Base-by-base conservation (phyloP, 2,113 vertebrate genomes). In the Gallinago jamesoni region DNA sequence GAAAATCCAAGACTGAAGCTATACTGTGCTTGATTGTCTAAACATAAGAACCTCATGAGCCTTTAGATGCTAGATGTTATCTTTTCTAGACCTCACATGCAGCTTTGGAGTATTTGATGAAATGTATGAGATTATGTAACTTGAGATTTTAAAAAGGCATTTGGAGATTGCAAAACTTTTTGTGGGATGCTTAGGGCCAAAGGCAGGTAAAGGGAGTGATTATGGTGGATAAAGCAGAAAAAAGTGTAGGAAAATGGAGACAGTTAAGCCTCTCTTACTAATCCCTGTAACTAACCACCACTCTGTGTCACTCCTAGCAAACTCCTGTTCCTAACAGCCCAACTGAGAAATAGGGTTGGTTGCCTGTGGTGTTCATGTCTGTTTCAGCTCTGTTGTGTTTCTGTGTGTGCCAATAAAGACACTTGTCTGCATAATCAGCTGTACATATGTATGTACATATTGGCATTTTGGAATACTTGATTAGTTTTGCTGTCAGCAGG, bases 361-460 rank as follows among this genome's bases (percentile, higher is more conserved):
- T 67, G 9, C 12, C 50, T 50, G 17, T 41, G 12, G 13, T 62
- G n/a, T 22, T 25, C 17, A 8, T 37, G 12, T 28, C 15, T 60
- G 8, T 60, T 64, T 56, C 5, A 64, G 45, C 24, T 14, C 31
- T 72, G 12, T 8, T 55, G 7, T 53, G 33, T 21, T 83, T 41
- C n/a, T 18, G 0, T 23, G 13, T 12, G 18, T 43, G 20, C 16
- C 33, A 56, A 2, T 25, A 48, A 52, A 64, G 39, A 50, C 31
- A 31, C 7, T 45, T 66, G 12, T 11, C 35, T 50, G 9, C 45
- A 27, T 37, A 39, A 39, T 15, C 57, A 76, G 27, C 17, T 1
- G 0, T 30, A 6, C 21, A 41, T 16, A 3, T 14, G 3, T n/a
- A 37, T 8, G 23, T 7, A 68, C 14, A 7, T 7, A n/a, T 2